These are phyloP conservation scores for Actenoides hombroni DNA, from an alignment of 2,113 vertebrate genomes.

Conservation along the genomic window DNA sequence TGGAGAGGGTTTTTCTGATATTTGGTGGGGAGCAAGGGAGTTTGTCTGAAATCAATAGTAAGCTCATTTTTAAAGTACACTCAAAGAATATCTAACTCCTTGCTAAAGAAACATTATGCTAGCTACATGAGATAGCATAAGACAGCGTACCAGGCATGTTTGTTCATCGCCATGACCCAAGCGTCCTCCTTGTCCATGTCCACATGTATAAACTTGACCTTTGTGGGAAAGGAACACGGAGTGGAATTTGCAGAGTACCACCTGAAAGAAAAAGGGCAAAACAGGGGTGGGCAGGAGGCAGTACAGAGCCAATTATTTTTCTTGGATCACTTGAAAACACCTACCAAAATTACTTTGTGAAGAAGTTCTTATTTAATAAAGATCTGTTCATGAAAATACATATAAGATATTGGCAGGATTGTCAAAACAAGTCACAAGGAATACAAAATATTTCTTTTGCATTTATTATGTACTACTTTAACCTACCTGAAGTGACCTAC, in stretches of 20 bases:
- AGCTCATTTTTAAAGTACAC: neutral
- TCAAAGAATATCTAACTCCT: neutral
- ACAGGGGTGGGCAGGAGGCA: neutral
- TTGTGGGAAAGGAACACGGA: constrained; percentile 97
- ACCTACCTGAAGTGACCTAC: neutral
- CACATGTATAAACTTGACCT: constrained; percentile 95
- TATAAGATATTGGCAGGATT: neutral
- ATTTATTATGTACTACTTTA: neutral
- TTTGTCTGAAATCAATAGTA: neutral
- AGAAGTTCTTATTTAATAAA: neutral
- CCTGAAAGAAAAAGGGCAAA: constrained; percentile 68
- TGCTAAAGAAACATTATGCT: neutral
- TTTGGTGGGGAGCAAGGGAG: neutral
- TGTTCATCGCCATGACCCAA: constrained; percentile 96
- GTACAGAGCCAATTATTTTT: neutral
- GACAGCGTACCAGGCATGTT: constrained; percentile 87
- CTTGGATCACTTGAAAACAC: neutral
- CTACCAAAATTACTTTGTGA: neutral
- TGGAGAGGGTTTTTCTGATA: neutral
- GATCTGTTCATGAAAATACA: neutral
- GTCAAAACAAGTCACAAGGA: neutral
- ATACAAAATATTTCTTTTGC: neutral
- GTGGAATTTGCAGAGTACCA: constrained; percentile 96
- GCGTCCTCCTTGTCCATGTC: constrained; percentile 96
- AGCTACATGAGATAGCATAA: neutral